phyloP scores from a whole-genome alignment of 2,113 vertebrate species.

The Euleptes europaea region DNA sequence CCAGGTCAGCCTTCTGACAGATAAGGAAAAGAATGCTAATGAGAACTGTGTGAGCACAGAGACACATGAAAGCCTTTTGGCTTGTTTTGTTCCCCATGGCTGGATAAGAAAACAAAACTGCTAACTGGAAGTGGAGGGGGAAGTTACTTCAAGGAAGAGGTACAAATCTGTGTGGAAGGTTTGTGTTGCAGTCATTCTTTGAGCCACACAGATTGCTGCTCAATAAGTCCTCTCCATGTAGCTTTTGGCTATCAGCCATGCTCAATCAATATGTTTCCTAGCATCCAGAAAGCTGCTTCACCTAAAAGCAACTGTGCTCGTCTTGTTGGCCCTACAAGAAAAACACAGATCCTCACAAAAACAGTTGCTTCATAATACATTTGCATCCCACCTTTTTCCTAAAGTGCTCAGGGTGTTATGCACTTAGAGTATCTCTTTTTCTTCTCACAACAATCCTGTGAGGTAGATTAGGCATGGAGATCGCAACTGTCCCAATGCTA shows the following conservation, averaged over 20 bases:
- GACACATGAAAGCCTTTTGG: too few species aligned
- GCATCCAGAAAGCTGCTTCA: background rate
- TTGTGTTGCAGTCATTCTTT: background rate
- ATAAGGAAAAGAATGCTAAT: background rate
- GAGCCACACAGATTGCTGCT: background rate
- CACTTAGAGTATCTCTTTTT: background rate
- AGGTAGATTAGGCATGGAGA: background rate
- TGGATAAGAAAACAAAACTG: background rate
- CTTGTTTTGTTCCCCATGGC: background rate
- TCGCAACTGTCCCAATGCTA: background rate
- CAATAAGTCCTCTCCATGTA: background rate
- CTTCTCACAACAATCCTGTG: background rate
- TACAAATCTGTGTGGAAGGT: background rate
- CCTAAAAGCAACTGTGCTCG: background rate
- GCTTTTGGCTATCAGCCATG: background rate
- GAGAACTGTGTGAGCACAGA: background rate
- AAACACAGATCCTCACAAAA: background rate
- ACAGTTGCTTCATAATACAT: background rate
- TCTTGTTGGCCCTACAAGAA: background rate
- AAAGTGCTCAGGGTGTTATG: background rate
- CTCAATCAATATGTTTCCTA: background rate
- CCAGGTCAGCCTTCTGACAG: background rate
- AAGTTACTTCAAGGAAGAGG: background rate
- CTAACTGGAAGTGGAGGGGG: background rate
- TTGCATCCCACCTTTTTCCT: background rate